Percentiles rank a stretch among this genome's conserved stretches.
phyloP scores from a whole-genome alignment of 2,888 invertebrate genomes.

The Lissocephala sabroskyi region DNA sequence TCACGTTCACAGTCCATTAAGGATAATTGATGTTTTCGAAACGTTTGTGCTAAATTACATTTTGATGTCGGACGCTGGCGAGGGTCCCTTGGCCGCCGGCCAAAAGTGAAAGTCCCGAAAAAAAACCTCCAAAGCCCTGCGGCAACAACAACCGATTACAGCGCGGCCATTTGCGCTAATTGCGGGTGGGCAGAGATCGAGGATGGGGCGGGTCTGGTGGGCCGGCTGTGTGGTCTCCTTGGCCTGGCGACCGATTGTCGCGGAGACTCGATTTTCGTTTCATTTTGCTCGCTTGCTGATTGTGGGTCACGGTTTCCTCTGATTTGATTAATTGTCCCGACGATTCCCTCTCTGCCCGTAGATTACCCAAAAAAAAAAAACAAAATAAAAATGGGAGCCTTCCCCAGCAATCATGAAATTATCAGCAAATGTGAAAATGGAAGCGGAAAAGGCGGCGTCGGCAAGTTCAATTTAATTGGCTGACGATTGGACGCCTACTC shows the following conservation, averaged over 20 bases:
- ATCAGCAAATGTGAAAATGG: too few relatives aligned
- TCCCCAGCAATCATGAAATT: too few relatives aligned
- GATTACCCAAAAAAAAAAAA: neutral
- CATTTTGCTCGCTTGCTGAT: slow-evolving; percentile 14
- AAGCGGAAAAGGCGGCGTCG: too few relatives aligned
- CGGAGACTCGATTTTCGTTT: slow-evolving; percentile 23
- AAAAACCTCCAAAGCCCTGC: slow-evolving; percentile 1
- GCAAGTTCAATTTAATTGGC: too few relatives aligned
- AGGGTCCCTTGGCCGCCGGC: neutral
- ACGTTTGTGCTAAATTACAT: slow-evolving; percentile 63
- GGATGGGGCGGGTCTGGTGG: too few relatives aligned
- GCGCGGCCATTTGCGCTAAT: too few relatives aligned
- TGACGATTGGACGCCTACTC: too few relatives aligned
- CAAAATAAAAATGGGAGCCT: too few relatives aligned
- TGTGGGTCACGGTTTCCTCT: slow-evolving; percentile 27
- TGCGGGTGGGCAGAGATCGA: neutral
- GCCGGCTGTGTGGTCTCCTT: too few relatives aligned
- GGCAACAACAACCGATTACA: slow-evolving; percentile 2
- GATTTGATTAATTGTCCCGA: slow-evolving; percentile 48
- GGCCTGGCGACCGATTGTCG: slow-evolving; percentile 26
- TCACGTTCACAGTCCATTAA: slow-evolving; percentile 63
- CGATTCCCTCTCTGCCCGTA: slow-evolving; percentile 19
- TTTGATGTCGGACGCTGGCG: slow-evolving; percentile 42
- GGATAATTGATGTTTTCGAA: slow-evolving; percentile 64
- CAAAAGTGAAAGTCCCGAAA: neutral